Evolutionary conservation across 2,797 vertebrate genomes (phyloP).

Genomic region (Tragopan temminckii): DNA sequence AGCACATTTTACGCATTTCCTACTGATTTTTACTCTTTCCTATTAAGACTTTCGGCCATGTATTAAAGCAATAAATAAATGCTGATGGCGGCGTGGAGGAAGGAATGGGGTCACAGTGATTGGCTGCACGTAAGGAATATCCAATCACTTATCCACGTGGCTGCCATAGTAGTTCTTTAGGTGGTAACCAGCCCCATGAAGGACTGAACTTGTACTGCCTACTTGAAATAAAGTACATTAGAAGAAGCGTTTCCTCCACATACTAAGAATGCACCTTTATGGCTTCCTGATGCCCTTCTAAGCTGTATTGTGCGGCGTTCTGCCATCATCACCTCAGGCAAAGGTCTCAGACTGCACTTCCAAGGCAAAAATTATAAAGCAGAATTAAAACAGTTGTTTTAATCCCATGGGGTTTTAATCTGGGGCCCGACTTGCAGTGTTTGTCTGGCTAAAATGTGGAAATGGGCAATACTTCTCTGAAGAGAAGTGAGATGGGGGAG

Average conservation of each 20-base stretch:
- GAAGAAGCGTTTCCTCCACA: neutral
- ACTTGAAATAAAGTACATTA: neutral
- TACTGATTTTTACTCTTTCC: no score
- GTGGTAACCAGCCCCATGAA: neutral
- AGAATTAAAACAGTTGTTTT: neutral
- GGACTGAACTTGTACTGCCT: neutral
- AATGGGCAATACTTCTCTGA: neutral
- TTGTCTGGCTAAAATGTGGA: neutral
- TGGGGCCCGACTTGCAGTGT: neutral
- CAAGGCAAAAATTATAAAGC: neutral
- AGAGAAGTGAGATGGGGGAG: neutral
- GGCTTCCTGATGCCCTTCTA: neutral
- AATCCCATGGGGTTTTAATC: neutral
- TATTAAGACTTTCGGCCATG: neutral
- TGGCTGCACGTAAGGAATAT: neutral
- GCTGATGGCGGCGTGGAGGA: neutral
- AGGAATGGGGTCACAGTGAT: neutral
- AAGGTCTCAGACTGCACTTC: neutral
- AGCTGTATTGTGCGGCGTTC: neutral
- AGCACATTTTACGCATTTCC: neutral
- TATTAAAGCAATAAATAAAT: neutral
- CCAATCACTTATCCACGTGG: accelerated
- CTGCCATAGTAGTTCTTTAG: neutral
- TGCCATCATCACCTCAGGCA: neutral
- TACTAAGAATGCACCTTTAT: neutral